Conservation (phyloP, 2,797 vertebrate genomes). For the Leontocebus nigricollis region DNA sequence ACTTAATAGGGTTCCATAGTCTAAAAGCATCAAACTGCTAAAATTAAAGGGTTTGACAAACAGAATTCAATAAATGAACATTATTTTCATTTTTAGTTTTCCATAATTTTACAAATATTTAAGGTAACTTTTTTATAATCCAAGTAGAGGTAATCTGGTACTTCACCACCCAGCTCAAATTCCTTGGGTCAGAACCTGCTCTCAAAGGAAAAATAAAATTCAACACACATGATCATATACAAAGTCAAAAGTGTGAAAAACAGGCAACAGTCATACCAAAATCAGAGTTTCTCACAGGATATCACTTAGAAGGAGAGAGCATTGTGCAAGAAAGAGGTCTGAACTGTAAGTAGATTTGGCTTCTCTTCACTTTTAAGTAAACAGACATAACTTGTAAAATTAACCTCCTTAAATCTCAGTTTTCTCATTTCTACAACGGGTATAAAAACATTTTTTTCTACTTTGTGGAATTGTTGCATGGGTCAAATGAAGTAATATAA, state of each 20-base stretch:
- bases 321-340: neutral
- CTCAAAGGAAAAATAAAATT: constrained; percentile 37
- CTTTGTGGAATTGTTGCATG: neutral
- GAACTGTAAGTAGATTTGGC: neutral
- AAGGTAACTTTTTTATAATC: neutral
- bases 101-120: constrained; percentile 24
- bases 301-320: neutral
- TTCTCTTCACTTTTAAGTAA: constrained; percentile 3
- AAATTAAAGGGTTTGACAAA: constrained; percentile 22
- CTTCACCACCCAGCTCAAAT: neutral
- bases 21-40: neutral
- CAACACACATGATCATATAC: neutral
- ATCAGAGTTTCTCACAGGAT: neutral
- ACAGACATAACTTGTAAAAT: neutral
- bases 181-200: constrained; percentile 31
- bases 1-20: constrained; percentile 1
- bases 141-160: neutral
- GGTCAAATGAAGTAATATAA: constrained; percentile 3
- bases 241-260: neutral
- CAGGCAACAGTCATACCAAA: neutral
- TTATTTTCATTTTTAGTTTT: constrained; percentile 5
- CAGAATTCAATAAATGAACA: neutral
- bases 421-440: constrained; percentile 5
- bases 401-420: neutral
- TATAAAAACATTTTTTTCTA: neutral